Percentiles rank a stretch among this genome's conserved stretches.
These are phyloP conservation scores for Lota lota DNA, from an alignment of 2,113 vertebrate genomes.

Conservation along the genomic window DNA sequence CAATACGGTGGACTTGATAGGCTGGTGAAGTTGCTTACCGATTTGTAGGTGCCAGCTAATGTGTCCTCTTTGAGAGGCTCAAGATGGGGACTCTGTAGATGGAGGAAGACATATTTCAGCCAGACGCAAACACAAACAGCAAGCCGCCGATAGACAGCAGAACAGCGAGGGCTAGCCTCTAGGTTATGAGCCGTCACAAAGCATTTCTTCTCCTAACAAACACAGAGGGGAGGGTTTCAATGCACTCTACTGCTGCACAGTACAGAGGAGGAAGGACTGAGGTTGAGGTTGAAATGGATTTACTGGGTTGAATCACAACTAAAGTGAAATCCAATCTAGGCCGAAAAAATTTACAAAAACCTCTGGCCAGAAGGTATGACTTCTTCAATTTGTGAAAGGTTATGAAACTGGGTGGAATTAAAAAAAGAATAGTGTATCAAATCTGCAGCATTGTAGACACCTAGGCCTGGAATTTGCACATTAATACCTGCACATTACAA, in stretches of 20 bases:
- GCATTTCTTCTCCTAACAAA: constrained; percentile 8
- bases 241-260: not conserved
- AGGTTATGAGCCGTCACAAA: constrained; percentile 19
- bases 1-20: not conserved
- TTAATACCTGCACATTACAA: no score
- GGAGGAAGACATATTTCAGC: constrained; percentile 29
- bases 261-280: not conserved
- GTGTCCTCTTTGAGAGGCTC: constrained; percentile 86
- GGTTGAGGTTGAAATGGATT: no score
- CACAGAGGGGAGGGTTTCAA: constrained; percentile 1
- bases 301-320: no score
- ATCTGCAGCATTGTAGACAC: no score
- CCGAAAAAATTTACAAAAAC: no score
- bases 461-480: no score
- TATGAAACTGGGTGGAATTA: no score
- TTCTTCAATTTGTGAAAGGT: no score
- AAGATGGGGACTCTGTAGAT: constrained; percentile 81
- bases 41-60: constrained; percentile 76
- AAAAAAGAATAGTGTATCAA: no score
- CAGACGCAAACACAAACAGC: constrained; percentile 8
- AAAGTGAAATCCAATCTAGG: no score
- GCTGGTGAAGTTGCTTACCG: constrained; percentile 72
- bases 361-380: no score
- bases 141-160: not conserved
- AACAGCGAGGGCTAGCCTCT: not conserved